Base-by-base conservation (phyloP, 2,797 vertebrate species). In the Ispidina lecontei region DNA sequence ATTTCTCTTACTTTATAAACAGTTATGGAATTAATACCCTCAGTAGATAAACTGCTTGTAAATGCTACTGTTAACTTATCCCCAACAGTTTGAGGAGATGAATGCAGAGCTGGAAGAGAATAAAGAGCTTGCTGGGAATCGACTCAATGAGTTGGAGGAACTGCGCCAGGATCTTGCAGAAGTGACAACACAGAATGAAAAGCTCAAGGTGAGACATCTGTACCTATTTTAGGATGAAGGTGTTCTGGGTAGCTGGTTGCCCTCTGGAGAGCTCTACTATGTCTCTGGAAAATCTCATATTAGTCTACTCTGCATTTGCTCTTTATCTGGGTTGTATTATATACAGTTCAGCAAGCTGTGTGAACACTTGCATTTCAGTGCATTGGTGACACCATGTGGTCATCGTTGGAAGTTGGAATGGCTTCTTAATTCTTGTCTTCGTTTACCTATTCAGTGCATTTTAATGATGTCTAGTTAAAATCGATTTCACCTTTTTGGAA, bases 41-140 rank as follows among this genome's bases (percentile, higher is more conserved):
- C 33, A 44, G 16, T 29, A 67, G 35, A 19, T 51, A 39, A 39
- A 39, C 37, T 39, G 37, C 37, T 39, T 39, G 37, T 39, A 39
- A 39, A 39, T 39, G 37, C 37, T 39, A 39, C 37, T 39, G 6
- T 39, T 39, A 39, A 39, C 37, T 39, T 91, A 23, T 93, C 29
- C 46, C 63, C 15, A 73, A 70, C 78, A 98, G 99, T 99, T 99
- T 98, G 99, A 99, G 93, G 99, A 99, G 96, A 99, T 99, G 99
- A 99, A 99, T 94, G 99, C 98, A 15, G 99, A 99, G 93, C 96
- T 99, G 89, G 99, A 99, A 92, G 99, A 99, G 97, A 99, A 99
- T 96, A 98, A 98, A 68, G 99, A 99, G 82, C 97, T 99, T 84
- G 99, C 98, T 62, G 98, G 99, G 72, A 99, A 99, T 95, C 98